Conservation (phyloP, 2,888 invertebrate species). For the Spicauda simplicius region DNA sequence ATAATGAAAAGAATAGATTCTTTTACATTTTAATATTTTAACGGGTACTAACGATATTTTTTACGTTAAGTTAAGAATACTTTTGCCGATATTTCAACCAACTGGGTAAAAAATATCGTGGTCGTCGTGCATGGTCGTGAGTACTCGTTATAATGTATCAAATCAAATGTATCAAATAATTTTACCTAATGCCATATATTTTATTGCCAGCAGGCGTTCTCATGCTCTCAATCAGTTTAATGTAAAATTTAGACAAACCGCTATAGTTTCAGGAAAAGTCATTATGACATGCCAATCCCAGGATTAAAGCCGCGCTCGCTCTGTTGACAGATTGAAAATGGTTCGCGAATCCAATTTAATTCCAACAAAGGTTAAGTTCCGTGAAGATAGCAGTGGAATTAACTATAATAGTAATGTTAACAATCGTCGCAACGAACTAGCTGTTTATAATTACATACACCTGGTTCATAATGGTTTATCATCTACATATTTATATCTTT, state of each 20-base stretch:
- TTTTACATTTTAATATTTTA: too few relatives aligned
- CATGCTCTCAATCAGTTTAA: not conserved
- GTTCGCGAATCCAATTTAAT: constrained; percentile 29
- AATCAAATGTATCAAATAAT: too few relatives aligned
- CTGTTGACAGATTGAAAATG: constrained; percentile 28
- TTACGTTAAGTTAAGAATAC: too few relatives aligned
- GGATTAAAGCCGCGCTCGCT: constrained; percentile 20
- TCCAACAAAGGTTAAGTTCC: constrained; percentile 30
- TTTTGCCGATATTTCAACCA: too few relatives aligned
- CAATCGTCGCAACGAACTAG: not conserved
- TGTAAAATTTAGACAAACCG: constrained; percentile 8
- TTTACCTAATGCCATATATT: too few relatives aligned
- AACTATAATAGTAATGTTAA: not conserved
- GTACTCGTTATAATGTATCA: too few relatives aligned
- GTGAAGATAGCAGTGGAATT: constrained; percentile 13
- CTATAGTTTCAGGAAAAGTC: constrained; percentile 22
- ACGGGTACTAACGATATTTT: too few relatives aligned
- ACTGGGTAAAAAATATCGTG: too few relatives aligned
- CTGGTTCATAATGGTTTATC: too few relatives aligned
- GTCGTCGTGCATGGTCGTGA: too few relatives aligned
- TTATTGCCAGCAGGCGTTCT: not conserved
- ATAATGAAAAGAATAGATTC: too few relatives aligned
- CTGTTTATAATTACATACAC: not conserved
- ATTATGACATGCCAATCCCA: constrained; percentile 31
- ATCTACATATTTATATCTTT: too few relatives aligned